Conservation (phyloP, 2,113 vertebrate species). For the Actenoides hombroni region DNA sequence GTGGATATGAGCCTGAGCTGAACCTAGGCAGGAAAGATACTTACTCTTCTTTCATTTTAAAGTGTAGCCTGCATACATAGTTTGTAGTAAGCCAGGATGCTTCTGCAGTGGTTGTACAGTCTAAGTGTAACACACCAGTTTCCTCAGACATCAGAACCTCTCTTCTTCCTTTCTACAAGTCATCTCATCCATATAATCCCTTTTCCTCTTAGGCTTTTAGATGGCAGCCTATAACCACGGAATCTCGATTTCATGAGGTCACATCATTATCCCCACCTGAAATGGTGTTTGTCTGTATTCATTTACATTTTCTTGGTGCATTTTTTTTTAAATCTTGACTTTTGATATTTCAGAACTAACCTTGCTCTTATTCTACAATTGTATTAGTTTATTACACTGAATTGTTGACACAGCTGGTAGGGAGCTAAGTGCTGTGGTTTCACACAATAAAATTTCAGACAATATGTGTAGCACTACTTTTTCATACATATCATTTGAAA, state of each 20-base stretch:
- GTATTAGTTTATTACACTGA: slow-evolving; percentile 55
- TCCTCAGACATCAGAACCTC: neutral
- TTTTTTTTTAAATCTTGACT: neutral
- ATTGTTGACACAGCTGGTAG: slow-evolving; percentile 71
- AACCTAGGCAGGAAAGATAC: neutral
- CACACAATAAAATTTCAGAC: slow-evolving; percentile 70
- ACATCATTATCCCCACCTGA: neutral
- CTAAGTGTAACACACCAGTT: neutral
- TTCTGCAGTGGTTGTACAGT: neutral
- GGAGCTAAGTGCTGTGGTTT: slow-evolving; percentile 71
- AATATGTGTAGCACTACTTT: slow-evolving; percentile 65
- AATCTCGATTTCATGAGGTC: neutral
- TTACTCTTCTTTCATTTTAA: neutral
- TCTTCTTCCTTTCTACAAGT: neutral
- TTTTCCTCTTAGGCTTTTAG: neutral
- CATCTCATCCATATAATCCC: neutral
- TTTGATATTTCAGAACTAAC: slow-evolving; percentile 43
- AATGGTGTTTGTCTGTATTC: neutral
- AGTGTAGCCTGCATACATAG: neutral
- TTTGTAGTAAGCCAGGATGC: neutral
- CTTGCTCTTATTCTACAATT: slow-evolving; percentile 46
- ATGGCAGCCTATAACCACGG: neutral
- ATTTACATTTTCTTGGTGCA: neutral
- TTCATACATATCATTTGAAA: slow-evolving; percentile 66
- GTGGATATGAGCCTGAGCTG: neutral